Conservation (phyloP, 2,113 vertebrate genomes). For the Ailurus styani region DNA sequence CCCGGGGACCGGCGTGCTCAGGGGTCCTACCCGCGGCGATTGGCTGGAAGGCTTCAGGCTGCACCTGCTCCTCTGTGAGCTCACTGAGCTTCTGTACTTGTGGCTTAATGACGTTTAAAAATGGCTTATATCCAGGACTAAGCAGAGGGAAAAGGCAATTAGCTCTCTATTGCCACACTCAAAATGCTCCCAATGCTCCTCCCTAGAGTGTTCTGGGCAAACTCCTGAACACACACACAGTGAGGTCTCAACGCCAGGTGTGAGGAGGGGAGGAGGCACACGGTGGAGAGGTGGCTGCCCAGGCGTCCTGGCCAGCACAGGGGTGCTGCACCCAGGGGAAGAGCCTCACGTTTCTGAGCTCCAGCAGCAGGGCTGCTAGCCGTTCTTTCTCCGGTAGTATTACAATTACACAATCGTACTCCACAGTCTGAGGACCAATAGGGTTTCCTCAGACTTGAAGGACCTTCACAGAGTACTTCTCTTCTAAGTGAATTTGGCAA, state of each 20-base stretch:
- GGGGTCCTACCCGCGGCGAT: slow-evolving; percentile 83
- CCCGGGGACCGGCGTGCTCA: slow-evolving; percentile 80
- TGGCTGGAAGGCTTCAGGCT: slow-evolving; percentile 93
- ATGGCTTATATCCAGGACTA: slow-evolving; percentile 98
- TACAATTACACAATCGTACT: not conserved
- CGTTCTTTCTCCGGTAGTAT: not conserved
- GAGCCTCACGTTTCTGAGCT: not conserved
- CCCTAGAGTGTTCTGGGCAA: not conserved
- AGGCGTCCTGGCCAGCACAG: no score
- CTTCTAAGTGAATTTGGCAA: not conserved
- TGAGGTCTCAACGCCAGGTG: not conserved
- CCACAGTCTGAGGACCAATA: not conserved
- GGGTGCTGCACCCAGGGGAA: not conserved
- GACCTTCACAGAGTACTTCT: not conserved
- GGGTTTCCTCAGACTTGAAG: not conserved
- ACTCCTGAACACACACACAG: not conserved
- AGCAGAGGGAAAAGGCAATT: not conserved
- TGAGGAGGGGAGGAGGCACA: not conserved
- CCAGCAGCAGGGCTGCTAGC: not conserved
- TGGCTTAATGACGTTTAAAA: slow-evolving; percentile 93
- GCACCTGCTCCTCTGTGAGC: slow-evolving; percentile 85
- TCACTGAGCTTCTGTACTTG: slow-evolving; percentile 93
- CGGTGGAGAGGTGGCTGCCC: not conserved
- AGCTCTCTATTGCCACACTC: not conserved
- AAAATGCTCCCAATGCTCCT: no score